Base-by-base conservation (phyloP, 2,888 invertebrate genomes). In the Sipha maydis region DNA sequence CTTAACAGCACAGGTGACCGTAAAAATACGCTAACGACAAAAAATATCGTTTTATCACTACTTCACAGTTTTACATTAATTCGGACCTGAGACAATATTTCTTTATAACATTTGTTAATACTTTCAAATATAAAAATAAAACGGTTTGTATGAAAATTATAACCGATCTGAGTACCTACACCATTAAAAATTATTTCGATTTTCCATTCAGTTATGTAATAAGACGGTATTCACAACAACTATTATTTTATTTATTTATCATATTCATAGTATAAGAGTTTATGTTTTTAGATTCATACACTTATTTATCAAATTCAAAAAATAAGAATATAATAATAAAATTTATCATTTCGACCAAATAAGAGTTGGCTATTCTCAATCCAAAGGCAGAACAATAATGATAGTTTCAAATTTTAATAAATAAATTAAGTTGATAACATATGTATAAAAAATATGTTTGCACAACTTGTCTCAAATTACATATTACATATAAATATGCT, bases 1-100 rank as follows among this genome's bases (percentile, higher is more conserved):
- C 25, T 31, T 56, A 84, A 61, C 75, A 38, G 61, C 83, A 28
- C 75, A 38, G 56, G 38, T 83, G 34, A 83, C 54, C 83, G 34
- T 75, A 56, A 83, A 71, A 75, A 67, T 67, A 21, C 84, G 84
- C 56, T n/a, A 11, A 14, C 41, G 41, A 8, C 69, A 9, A 28
- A 69, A n/a, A 69, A n/a, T 25, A 84, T 38, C 14, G 19, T 82
- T 82, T 38, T 7, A 75, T 5, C 75, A 28, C 69, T 48, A 69
- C 14, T 56, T 61, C 56, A 28, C 71, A 31, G 38, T 80, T 38
- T 80, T n/a, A 38, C 80, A 61, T 38, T 80, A 25, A 8, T 67
- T n/a, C 21, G 71, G n/a, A 80, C n/a, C n/a, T 80, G 3, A 79
- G 25, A 56, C 14, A 67, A 3, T 71, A 31, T 11, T 71, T 71